Percentiles rank a stretch among this genome's conserved stretches.
Conservation (phyloP, 2,888 invertebrate species). For the Aleiodes alternator region DNA sequence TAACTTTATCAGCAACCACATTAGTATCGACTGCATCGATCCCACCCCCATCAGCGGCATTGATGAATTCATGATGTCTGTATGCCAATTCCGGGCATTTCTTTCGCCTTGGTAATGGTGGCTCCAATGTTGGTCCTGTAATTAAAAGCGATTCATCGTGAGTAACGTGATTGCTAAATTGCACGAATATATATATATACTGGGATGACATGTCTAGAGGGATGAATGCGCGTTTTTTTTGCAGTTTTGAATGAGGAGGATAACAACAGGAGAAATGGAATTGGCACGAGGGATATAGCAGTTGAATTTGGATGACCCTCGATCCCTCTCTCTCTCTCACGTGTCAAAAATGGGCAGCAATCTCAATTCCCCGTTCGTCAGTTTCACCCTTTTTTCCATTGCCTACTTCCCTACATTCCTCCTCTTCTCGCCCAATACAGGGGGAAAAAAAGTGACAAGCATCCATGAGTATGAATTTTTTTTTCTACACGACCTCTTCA, state of each 20-base stretch:
- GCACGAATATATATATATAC: neutral
- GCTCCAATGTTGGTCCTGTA: conserved; percentile 82
- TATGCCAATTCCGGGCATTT: conserved; percentile 93
- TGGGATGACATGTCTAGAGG: neutral
- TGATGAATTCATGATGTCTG: conserved; percentile 89
- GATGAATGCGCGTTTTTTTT: neutral
- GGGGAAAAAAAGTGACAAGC: neutral
- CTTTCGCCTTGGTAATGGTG: conserved; percentile 90
- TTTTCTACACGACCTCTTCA: neutral
- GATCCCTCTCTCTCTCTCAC: conserved; percentile 6
- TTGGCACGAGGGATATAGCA: neutral
- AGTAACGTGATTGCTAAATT: neutral
- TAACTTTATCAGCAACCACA: conserved; percentile 81
- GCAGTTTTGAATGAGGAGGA: too few relatives aligned
- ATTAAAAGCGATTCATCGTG: conserved; percentile 55
- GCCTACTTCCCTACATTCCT: neutral
- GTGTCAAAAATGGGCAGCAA: conserved; percentile 6
- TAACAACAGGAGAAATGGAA: too few relatives aligned
- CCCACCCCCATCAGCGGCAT: conserved; percentile 77
- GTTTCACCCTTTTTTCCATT: neutral
- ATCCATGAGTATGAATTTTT: conserved; percentile 12
- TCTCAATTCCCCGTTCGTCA: conserved; percentile 15
- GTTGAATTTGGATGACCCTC: conserved; percentile 18
- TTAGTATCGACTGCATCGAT: conserved; percentile 80
- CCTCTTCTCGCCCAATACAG: neutral